Conservation (phyloP, 1,140 invertebrate genomes). For the Bombus superbus region DNA sequence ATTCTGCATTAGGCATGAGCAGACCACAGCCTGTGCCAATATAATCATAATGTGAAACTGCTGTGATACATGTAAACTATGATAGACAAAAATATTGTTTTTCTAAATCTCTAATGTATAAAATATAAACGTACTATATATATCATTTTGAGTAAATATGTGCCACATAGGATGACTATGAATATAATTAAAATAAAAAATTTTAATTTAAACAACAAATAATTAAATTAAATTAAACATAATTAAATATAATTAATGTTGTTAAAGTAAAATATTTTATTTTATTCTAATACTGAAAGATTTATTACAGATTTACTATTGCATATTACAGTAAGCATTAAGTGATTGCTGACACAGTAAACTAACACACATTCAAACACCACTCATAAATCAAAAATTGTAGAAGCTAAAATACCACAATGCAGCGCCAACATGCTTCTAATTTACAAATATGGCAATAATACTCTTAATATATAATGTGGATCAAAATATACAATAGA, state of each 20-base stretch:
- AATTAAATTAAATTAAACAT: not conserved
- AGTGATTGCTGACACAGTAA: conserved; percentile 22
- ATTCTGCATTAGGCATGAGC: conserved; percentile 87
- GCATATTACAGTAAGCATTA: conserved; percentile 17
- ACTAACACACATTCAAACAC: conserved; percentile 34
- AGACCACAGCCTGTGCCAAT: conserved; percentile 87
- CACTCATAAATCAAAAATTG: conserved; percentile 30
- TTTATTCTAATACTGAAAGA: conserved; percentile 3
- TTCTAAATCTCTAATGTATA: conserved; percentile 21
- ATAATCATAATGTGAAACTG: conserved; percentile 19
- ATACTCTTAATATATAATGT: not conserved
- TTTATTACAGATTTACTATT: conserved; percentile 2
- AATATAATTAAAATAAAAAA: not conserved
- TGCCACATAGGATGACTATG: conserved; percentile 9
- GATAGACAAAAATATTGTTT: conserved; percentile 6
- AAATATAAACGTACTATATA: not conserved
- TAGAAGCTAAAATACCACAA: not conserved
- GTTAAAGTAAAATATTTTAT: not conserved
- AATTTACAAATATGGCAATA: not conserved
- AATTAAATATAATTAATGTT: not conserved
- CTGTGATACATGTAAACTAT: conserved; percentile 42
- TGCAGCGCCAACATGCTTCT: conserved; percentile 47
- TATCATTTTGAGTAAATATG: not conserved
- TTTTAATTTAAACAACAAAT: conserved; percentile 15
- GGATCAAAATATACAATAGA: not conserved